Evolutionary conservation across 23 tunicate genomes (phyloP), one percentile per base, ranked within the genome.

Genomic region (Aplidium turbinatum): DNA sequence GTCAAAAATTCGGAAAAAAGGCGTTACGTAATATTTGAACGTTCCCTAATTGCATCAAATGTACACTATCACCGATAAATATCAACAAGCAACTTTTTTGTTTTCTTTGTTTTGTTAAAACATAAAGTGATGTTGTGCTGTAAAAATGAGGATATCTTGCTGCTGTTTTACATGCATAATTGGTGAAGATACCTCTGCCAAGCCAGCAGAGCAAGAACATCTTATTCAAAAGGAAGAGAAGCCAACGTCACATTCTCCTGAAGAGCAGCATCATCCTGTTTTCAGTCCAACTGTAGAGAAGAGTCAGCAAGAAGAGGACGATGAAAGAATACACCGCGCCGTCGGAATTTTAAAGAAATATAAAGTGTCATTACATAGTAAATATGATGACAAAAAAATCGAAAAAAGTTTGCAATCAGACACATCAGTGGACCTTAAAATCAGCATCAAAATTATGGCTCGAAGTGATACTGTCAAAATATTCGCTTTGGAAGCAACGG

Each of bases 101-200:
- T n/a, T n/a, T n/a, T n/a, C n/a, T n/a, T n/a, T n/a, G n/a, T n/a
- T n/a, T n/a, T n/a, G n/a, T n/a, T n/a, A n/a, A n/a, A n/a, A n/a
- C n/a, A n/a, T n/a, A n/a, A n/a, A n/a, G n/a, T n/a, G n/a, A n/a
- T n/a, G n/a, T n/a, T n/a, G n/a, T n/a, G n/a, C n/a, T n/a, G n/a
- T n/a, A n/a, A n/a, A n/a, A n/a, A 91, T 91, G 97, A 91, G 58
- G 70, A 62, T 91, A 21, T 73, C 60, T 25, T 84, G 90, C 33
- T 91, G 97, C 61, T 91, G 97, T 42, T 77, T 91, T 31, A 80
- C 86, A 20, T 91, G 91, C 63, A 33, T 76, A n/a, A 57, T 81
- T 64, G 92, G 97, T 2, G 81, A 90, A 25, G 65, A 73, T 0
- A 74, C 76, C 9, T 72, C 7, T 2, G 22, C 42, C 7, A 65